Evolutionary conservation across 2,113 vertebrate species (phyloP).

Genomic region (Castor canadensis): DNA sequence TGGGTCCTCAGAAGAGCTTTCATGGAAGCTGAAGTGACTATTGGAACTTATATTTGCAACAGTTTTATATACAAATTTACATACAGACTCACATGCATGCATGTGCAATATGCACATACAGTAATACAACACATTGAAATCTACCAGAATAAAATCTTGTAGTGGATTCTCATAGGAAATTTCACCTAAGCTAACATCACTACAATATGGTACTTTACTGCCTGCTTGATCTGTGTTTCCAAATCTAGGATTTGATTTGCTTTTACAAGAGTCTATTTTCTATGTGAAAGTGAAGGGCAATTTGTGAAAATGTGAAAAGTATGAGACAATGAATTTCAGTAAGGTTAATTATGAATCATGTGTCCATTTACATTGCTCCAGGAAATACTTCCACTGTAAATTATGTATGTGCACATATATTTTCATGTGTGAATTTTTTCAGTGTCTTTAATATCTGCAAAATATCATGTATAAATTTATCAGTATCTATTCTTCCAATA

Average conservation of each 20-base stretch:
- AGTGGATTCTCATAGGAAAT: neutral
- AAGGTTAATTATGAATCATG: neutral
- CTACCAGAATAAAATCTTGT: neutral
- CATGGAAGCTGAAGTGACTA: neutral
- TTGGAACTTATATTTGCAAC: neutral
- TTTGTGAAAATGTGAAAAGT: neutral
- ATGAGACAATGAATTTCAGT: neutral
- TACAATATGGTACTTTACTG: no score
- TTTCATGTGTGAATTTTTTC: neutral
- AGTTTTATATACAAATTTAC: neutral
- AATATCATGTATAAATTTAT: neutral
- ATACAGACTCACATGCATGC: neutral
- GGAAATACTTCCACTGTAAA: neutral
- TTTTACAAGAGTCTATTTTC: neutral
- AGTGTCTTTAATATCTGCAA: neutral
- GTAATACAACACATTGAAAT: neutral
- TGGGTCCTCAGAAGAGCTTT: neutral
- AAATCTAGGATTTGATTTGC: neutral
- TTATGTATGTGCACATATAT: neutral
- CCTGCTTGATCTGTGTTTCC: neutral
- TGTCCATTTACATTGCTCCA: neutral
- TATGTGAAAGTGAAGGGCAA: neutral
- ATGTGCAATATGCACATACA: no score
- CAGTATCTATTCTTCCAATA: neutral
- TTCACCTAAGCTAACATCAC: neutral